Evolutionary conservation across 2,888 invertebrate species (phyloP), one percentile per base, ranked within the genome.

Genomic region (Parnassius apollo): DNA sequence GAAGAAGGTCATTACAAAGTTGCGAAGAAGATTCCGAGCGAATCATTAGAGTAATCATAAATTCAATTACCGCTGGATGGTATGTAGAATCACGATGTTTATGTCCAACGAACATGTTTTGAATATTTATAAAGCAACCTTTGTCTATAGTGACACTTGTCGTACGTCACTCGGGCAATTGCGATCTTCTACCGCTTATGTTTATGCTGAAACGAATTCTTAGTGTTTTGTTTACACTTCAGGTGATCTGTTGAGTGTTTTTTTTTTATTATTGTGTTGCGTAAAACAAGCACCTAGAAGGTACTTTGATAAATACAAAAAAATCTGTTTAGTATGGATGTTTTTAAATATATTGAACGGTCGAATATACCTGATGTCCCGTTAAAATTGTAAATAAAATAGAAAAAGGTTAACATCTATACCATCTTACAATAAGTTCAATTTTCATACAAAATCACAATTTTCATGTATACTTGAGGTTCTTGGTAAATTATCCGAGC

Each of bases 401-500:
- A 45, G 51, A 61, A 42, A 73, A 78, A 80, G 79, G 74, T 76
- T 72, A 77, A 61, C 51, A 61, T 45, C 49, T 75, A 51, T 69
- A 72, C 71, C 73, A 74, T 74, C 72, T 76, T 75, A 76, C 76
- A 74, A 76, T 78, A 77, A 76, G 80, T 81, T 81, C 80, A 82
- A 88, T 88, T 87, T 88, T 82, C 88, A 89, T 88, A 88, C 80
- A 80, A 82, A 88, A 87, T 85, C 83, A 85, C 85, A 77, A 87
- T 86, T 88, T 88, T 87, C 85, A 88, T 85, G 83, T 88, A 83
- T 84, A 87, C 82, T 83, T 83, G 81, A 81, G 83, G 80, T 81
- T 82, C 79, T 83, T 82, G 78, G 81, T 82, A 79, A 85, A 89
- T 89, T 88, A 89, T 88, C 81, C 88, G 86, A 88, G 77, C 74